Conservation (phyloP, 2,888 invertebrate species). For the Pristionchus arcanus region DNA sequence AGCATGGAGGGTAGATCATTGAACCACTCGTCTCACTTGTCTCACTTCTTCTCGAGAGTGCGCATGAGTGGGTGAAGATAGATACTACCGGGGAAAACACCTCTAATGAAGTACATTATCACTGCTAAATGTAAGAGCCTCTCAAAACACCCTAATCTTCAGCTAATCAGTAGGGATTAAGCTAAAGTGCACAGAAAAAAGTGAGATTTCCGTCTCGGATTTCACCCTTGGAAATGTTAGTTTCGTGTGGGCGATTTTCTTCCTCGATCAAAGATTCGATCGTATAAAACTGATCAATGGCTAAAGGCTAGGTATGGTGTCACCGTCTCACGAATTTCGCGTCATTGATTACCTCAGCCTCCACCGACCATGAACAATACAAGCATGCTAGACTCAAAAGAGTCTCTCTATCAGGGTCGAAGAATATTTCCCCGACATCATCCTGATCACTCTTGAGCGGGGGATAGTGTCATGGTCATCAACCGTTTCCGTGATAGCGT, state of each 20-base stretch:
- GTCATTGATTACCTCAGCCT: no score
- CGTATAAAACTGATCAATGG: no score
- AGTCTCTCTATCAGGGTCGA: background rate
- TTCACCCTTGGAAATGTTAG: background rate
- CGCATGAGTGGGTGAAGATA: background rate
- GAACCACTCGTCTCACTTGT: slow-evolving; percentile 14
- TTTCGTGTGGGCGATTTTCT: background rate
- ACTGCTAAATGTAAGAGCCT: no score
- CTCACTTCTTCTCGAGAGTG: slow-evolving; percentile 10
- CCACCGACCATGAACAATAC: background rate
- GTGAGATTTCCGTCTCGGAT: background rate
- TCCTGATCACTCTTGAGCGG: background rate
- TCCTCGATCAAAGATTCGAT: background rate
- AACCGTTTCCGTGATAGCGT: background rate
- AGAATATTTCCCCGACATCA: background rate
- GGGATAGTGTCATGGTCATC: background rate
- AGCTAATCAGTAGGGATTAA: background rate
- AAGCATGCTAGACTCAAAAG: background rate
- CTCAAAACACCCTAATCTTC: background rate
- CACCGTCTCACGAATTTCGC: background rate
- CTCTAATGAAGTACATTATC: background rate
- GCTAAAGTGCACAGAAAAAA: background rate
- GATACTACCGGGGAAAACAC: background rate
- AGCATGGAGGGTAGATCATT: background rate
- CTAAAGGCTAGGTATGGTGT: background rate